Evolutionary conservation across 2,888 invertebrate genomes (phyloP).

Genomic region (Scrobipalpa costella): DNA sequence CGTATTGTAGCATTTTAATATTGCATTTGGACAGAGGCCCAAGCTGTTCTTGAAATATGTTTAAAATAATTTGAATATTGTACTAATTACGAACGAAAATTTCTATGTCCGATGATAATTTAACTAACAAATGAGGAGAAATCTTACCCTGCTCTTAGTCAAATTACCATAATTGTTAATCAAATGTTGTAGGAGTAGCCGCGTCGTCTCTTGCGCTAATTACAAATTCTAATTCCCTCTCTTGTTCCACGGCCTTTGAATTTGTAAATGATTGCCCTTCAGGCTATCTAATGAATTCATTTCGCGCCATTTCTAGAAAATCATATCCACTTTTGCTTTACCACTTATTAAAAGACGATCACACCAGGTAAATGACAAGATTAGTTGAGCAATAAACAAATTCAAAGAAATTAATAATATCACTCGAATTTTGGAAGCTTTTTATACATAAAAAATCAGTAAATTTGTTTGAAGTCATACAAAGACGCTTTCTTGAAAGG

Average conservation of each 20-base stretch:
- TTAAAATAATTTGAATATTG: conserved; percentile 34
- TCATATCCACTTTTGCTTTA: conserved; percentile 5
- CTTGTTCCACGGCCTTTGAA: conserved; percentile 79
- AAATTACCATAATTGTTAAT: conserved; percentile 81
- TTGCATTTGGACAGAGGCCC: background rate
- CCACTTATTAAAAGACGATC: conserved; percentile 16
- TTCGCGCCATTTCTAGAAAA: conserved; percentile 28
- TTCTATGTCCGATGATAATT: conserved; percentile 68
- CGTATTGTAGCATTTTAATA: no score
- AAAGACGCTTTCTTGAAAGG: conserved; percentile 65
- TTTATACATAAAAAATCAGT: conserved; percentile 52
- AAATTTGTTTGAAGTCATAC: conserved; percentile 69
- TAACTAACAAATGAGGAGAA: conserved; percentile 78
- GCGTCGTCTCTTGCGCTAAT: conserved; percentile 70
- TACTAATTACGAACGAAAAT: conserved; percentile 40
- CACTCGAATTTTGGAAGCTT: conserved; percentile 49
- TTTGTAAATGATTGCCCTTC: conserved; percentile 74
- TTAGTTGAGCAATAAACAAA: conserved; percentile 27
- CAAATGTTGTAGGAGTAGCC: conserved; percentile 76
- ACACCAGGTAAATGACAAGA: conserved; percentile 18
- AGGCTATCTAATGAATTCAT: conserved; percentile 66
- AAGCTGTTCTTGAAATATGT: background rate
- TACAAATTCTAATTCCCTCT: conserved; percentile 80
- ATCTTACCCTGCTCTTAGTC: conserved; percentile 79
- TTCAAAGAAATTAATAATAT: conserved; percentile 43